Conservation (phyloP, 1,140 invertebrate genomes). For the Rhizoglyphus robini region DNA sequence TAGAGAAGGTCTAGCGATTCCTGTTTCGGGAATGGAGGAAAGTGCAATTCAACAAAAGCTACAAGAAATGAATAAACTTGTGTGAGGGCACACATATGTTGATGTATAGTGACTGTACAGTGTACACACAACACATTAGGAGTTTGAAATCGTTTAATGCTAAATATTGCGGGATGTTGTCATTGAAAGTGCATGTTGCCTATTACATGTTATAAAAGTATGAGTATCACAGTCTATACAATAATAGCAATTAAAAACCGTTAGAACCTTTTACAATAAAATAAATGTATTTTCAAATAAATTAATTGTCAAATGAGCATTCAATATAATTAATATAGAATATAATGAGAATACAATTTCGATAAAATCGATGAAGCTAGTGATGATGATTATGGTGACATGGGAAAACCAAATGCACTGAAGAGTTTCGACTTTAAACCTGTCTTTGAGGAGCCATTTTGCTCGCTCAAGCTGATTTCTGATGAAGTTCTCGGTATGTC, state of each 20-base stretch:
- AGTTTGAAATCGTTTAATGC: no score
- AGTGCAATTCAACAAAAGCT: not conserved
- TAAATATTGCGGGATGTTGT: no score
- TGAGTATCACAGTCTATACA: not conserved
- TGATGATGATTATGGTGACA: slow-evolving; percentile 13
- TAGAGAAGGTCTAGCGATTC: not conserved
- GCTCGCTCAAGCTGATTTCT: slow-evolving; percentile 27
- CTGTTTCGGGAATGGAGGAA: not conserved
- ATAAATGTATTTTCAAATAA: not conserved
- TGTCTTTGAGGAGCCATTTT: slow-evolving; percentile 35
- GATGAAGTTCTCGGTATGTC: slow-evolving; percentile 30
- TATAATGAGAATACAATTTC: not conserved
- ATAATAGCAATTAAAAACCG: not conserved
- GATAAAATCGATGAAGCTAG: not conserved
- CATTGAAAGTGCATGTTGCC: no score
- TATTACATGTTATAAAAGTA: no score
- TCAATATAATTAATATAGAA: not conserved
- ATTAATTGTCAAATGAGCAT: not conserved
- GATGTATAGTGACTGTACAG: no score
- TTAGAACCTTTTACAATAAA: not conserved
- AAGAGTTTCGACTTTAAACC: slow-evolving; percentile 48
- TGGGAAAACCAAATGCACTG: slow-evolving; percentile 43
- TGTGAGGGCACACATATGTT: no score
- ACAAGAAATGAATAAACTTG: not conserved
- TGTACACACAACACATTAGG: no score